phyloP scores from a whole-genome alignment of 2,113 vertebrate species.

The Gallinago paraguaiae region DNA sequence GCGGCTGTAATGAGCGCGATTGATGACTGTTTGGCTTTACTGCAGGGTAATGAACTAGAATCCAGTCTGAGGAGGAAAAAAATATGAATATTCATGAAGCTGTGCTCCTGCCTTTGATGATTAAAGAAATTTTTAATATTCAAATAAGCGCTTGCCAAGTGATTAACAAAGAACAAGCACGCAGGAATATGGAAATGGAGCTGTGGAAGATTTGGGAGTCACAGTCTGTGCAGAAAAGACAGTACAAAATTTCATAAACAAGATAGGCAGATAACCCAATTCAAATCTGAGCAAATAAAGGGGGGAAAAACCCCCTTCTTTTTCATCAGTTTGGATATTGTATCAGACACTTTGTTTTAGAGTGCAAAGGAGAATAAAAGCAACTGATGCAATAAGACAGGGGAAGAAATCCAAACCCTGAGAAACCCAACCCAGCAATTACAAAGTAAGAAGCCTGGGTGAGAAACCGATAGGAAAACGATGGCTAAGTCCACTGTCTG shows the following conservation, averaged over 20 bases:
- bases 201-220: conserved; percentile 84
- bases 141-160: conserved; percentile 99
- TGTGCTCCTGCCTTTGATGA: conserved; percentile 98
- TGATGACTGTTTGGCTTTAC: conserved; percentile 98
- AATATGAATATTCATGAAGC: conserved; percentile 99
- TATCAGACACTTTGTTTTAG: conserved; percentile 76
- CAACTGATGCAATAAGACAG: background rate
- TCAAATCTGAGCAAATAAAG: conserved; percentile 74
- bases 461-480: conserved; percentile 56
- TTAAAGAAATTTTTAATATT: conserved; percentile 99
- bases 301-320: conserved; percentile 38
- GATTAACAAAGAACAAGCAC: conserved; percentile 96
- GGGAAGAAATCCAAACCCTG: background rate
- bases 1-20: conserved; percentile 86
- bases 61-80: conserved; percentile 87
- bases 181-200: conserved; percentile 92
- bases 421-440: conserved; percentile 54
- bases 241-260: conserved; percentile 81
- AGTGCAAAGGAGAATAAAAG: conserved; percentile 46
- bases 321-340: conserved; percentile 72
- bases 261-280: conserved; percentile 83
- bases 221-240: conserved; percentile 76
- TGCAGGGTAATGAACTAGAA: conserved; percentile 99
- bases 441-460: conserved; percentile 53
- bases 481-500: background rate